Conservation (phyloP, 1,140 invertebrate species). For the Sarcophaga peregrina region DNA sequence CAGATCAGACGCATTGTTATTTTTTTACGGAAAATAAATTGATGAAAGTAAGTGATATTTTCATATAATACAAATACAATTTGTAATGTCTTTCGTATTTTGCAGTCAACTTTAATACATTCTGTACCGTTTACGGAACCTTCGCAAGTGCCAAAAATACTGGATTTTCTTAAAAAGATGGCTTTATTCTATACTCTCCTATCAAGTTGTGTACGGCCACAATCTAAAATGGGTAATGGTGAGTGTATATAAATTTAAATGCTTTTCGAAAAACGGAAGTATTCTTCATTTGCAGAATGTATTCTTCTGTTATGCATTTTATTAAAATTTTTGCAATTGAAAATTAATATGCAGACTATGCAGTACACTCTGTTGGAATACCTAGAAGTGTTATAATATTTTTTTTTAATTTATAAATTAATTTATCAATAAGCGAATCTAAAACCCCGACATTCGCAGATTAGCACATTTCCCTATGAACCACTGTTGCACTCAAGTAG, state of each 20-base stretch:
- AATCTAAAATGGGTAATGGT: conserved; percentile 76
- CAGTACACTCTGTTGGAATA: no score
- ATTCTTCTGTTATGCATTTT: no score
- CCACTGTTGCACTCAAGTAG: no score
- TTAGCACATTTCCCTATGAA: no score
- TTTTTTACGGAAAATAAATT: conserved; percentile 86
- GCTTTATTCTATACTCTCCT: conserved; percentile 91
- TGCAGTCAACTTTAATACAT: conserved; percentile 79
- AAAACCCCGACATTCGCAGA: no score
- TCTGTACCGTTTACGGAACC: conserved; percentile 94
- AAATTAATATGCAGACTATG: no score
- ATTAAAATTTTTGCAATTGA: no score
- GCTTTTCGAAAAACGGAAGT: background rate
- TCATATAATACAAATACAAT: background rate
- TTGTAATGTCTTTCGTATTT: background rate
- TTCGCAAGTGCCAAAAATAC: conserved; percentile 89
- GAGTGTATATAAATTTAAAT: conserved; percentile 18
- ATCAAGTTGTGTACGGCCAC: conserved; percentile 85
- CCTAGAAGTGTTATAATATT: no score
- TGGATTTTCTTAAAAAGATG: conserved; percentile 87
- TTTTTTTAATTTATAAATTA: no score
- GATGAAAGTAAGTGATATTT: conserved; percentile 67
- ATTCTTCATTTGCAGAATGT: background rate
- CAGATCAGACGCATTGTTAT: conserved; percentile 94
- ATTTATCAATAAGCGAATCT: no score